Evolutionary conservation across 2,797 vertebrate species (phyloP).

Genomic region (Acipenser ruthenus): DNA sequence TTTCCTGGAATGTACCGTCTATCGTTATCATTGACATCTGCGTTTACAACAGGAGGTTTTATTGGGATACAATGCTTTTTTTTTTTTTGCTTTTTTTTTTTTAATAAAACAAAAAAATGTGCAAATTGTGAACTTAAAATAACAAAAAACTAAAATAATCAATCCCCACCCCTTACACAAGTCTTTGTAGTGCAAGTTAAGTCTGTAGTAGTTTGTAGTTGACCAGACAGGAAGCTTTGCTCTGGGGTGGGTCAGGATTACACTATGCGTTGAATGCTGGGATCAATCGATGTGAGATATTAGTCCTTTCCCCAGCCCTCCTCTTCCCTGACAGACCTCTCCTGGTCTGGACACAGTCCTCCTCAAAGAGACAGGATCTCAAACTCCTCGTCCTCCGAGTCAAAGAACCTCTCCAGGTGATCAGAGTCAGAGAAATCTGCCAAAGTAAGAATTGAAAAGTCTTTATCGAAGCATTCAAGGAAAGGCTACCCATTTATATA

Average conservation of each 20-base stretch:
- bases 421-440: slow-evolving; percentile 89
- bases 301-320: slow-evolving; percentile 31
- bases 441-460: background rate
- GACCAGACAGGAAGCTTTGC: slow-evolving; percentile 8
- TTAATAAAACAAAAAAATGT: slow-evolving; percentile 24
- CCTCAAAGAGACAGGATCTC: slow-evolving; percentile 93
- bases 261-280: slow-evolving; percentile 40
- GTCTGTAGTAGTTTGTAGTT: slow-evolving; percentile 13
- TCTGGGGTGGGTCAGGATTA: slow-evolving; percentile 3
- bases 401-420: slow-evolving; percentile 90
- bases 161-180: slow-evolving; percentile 3
- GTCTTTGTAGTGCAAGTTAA: slow-evolving; percentile 5
- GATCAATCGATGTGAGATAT: slow-evolving; percentile 35
- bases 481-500: too few relatives aligned
- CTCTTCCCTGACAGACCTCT: slow-evolving; percentile 18
- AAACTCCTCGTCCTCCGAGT: slow-evolving; percentile 97
- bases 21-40: slow-evolving; percentile 9
- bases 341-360: background rate
- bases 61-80: slow-evolving; percentile 13
- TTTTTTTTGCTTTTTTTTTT: slow-evolving; percentile 12
- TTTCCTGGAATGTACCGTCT: too few relatives aligned
- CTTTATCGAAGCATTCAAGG: background rate
- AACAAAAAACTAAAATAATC: slow-evolving; percentile 1
- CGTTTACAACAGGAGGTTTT: slow-evolving; percentile 14
- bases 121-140: slow-evolving; percentile 21